phyloP scores from a whole-genome alignment of 2,797 vertebrate species.

The Taeniopygia guttata region DNA sequence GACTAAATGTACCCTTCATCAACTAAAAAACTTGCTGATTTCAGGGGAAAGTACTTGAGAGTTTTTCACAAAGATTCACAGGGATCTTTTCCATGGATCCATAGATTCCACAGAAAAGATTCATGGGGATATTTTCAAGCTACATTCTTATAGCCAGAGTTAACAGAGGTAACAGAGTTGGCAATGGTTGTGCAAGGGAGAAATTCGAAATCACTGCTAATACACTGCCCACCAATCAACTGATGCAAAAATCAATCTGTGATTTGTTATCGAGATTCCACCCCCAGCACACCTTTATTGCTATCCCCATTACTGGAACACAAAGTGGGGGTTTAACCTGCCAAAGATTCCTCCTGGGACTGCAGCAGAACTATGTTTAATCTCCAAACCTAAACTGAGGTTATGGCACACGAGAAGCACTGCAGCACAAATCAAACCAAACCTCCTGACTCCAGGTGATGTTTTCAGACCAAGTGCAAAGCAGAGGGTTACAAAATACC shows the following conservation, averaged over 20 bases:
- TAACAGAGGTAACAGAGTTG: background rate
- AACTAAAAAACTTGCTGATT: background rate
- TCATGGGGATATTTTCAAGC: background rate
- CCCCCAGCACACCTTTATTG: background rate
- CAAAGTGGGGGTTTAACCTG: background rate
- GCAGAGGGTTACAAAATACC: background rate
- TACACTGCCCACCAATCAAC: background rate
- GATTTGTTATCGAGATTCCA: background rate
- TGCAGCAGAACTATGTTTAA: background rate
- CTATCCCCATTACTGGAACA: background rate
- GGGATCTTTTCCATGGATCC: background rate
- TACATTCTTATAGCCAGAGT: accelerated
- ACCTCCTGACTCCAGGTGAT: background rate
- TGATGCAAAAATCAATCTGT: background rate
- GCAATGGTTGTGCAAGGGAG: background rate
- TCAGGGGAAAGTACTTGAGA: background rate
- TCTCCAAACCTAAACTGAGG: background rate
- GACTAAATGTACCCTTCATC: background rate
- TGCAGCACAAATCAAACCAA: background rate
- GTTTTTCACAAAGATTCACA: background rate
- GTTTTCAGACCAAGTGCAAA: background rate
- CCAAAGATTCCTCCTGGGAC: background rate
- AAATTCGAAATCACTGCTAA: background rate
- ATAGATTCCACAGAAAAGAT: background rate
- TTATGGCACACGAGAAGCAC: background rate